Conservation (phyloP, 2,888 invertebrate genomes). For the Stenchaetothrips biformis region DNA sequence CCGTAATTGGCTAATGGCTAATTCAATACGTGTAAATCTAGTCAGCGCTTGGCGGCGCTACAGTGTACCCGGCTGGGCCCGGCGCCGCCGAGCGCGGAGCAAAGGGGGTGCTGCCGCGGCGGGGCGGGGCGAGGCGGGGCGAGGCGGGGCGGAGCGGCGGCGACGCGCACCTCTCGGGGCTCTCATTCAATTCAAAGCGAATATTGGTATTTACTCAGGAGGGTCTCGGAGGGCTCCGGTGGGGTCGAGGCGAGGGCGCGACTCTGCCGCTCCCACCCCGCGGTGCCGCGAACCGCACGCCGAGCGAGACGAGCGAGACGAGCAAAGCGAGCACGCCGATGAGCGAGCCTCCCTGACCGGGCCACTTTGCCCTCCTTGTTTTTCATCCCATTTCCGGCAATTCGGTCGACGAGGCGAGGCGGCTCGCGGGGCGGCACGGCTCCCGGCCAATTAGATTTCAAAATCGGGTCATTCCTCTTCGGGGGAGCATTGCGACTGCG, state of each 20-base stretch:
- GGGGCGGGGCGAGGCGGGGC: neutral
- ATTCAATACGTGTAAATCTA: too few species aligned
- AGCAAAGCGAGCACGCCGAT: neutral
- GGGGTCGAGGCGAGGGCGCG: neutral
- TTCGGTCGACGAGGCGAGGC: neutral
- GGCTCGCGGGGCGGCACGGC: neutral
- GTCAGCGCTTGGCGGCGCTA: neutral
- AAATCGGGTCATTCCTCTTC: too few species aligned
- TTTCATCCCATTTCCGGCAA: neutral
- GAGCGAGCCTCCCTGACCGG: neutral
- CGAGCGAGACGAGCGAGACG: neutral
- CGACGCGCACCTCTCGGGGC: neutral
- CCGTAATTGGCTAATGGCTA: too few species aligned
- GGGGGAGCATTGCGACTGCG: too few species aligned
- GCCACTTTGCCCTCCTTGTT: neutral
- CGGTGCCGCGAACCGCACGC: too few species aligned
- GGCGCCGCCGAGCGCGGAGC: neutral
- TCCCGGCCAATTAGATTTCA: too few species aligned
- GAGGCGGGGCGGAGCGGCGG: neutral
- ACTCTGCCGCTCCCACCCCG: too few species aligned
- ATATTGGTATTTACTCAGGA: conserved; percentile 3
- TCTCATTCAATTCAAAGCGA: conserved; percentile 1
- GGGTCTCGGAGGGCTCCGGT: neutral
- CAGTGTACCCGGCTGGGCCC: neutral
- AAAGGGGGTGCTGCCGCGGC: neutral